Conservation (phyloP, 2,797 vertebrate genomes). For the Chrysolophus pictus region DNA sequence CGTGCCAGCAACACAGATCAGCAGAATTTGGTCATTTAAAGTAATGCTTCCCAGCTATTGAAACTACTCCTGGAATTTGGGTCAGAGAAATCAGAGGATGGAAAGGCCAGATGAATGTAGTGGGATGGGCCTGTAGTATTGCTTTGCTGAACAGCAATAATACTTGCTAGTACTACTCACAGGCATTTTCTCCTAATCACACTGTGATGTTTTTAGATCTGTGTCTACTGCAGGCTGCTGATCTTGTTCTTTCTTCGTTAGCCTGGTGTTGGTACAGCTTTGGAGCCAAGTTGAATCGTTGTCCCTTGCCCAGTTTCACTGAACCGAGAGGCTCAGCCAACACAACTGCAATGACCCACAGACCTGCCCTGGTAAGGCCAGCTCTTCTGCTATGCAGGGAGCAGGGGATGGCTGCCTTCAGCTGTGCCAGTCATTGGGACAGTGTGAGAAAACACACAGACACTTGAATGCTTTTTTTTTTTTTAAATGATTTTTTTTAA, state of each 20-base stretch:
- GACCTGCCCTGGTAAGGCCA: not conserved
- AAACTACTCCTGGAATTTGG: accelerated
- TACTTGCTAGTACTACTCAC: not conserved
- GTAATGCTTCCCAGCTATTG: not conserved
- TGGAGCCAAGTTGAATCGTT: not conserved
- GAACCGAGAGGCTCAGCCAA: not conserved
- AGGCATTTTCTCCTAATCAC: not conserved
- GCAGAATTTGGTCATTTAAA: not conserved
- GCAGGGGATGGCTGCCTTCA: not conserved
- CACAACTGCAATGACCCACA: accelerated
- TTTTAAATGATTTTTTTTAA: constrained; percentile 84
- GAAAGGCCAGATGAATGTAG: accelerated
- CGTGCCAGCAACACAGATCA: not conserved
- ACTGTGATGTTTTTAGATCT: not conserved
- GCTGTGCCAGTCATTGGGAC: not conserved
- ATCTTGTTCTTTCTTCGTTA: not conserved
- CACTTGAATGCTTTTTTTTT: constrained; percentile 52
- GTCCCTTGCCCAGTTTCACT: not conserved
- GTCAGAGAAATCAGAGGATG: too few species aligned
- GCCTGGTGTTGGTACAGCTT: not conserved
- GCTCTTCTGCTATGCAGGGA: not conserved
- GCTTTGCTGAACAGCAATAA: not conserved
- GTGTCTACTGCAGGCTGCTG: not conserved
- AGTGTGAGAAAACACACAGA: constrained; percentile 39
- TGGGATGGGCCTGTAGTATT: not conserved